These are phyloP conservation scores for Campodea augens DNA, from an alignment of 1,140 invertebrate species.

Conservation along the genomic window DNA sequence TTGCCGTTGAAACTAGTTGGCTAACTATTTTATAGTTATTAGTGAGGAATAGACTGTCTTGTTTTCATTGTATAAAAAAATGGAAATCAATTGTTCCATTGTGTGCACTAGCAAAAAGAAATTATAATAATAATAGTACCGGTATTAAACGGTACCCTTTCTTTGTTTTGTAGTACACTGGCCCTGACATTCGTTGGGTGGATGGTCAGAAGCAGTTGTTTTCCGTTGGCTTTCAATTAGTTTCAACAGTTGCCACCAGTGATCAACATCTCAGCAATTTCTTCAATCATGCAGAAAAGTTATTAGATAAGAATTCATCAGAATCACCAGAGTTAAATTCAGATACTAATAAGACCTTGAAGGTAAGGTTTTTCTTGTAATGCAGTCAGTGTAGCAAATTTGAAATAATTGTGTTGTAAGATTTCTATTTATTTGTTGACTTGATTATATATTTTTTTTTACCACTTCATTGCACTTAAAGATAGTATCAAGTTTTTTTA, in stretches of 20 bases:
- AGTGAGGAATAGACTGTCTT: too few species aligned
- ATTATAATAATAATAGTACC: too few species aligned
- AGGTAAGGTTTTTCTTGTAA: conserved; percentile 25
- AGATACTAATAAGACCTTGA: conserved; percentile 67
- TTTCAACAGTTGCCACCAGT: conserved; percentile 69
- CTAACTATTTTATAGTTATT: too few species aligned
- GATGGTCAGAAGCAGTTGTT: conserved; percentile 74
- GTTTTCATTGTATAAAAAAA: too few species aligned
- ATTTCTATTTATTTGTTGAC: conserved; percentile 1
- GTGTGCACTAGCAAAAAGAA: too few species aligned
- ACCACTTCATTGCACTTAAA: not conserved
- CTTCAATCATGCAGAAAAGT: conserved; percentile 35
- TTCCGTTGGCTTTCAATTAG: conserved; percentile 54
- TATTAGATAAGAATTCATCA: conserved; percentile 32
- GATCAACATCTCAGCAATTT: conserved; percentile 73
- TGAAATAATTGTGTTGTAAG: conserved; percentile 3
- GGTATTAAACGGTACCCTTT: too few species aligned
- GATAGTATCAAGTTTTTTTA: not conserved
- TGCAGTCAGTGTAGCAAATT: not conserved
- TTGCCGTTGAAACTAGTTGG: too few species aligned
- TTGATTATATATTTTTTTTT: conserved; percentile 1
- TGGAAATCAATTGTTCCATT: too few species aligned
- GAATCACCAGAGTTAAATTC: conserved; percentile 38
- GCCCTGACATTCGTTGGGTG: conserved; percentile 80
- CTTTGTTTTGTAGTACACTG: conserved; percentile 46